Conservation (phyloP, 2,113 vertebrate genomes). For the Hippocampus zosterae region DNA sequence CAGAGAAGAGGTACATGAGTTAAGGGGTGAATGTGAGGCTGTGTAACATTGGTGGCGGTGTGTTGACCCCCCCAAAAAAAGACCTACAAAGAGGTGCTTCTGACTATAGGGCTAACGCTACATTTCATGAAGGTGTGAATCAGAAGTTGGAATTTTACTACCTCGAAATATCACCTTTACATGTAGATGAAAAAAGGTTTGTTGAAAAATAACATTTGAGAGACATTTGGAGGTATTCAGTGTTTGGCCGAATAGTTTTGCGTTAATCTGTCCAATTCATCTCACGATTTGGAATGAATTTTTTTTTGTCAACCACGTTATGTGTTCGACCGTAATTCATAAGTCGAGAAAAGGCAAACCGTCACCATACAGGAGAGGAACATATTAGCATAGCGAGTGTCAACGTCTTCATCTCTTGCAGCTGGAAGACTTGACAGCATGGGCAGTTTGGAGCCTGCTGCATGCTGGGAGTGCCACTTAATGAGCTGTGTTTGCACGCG, state of each 20-base stretch:
- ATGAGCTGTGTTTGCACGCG: slow-evolving; percentile 25
- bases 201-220: no score
- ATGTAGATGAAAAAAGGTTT: no score
- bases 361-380: slow-evolving; percentile 4
- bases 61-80: neutral
- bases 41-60: slow-evolving; percentile 1
- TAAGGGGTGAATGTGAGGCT: slow-evolving; percentile 32
- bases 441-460: slow-evolving; percentile 53
- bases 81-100: neutral
- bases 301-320: neutral
- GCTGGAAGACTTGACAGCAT: slow-evolving; percentile 56
- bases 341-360: no score
- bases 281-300: no score
- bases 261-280: no score
- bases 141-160: neutral
- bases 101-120: neutral
- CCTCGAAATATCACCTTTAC: neutral
- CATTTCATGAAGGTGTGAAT: neutral
- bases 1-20: slow-evolving; percentile 15
- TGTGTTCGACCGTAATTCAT: no score
- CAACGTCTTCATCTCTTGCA: slow-evolving; percentile 41
- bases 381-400: slow-evolving; percentile 58
- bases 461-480: slow-evolving; percentile 49
- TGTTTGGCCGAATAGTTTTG: no score
- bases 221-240: no score